These are phyloP conservation scores for Garrulus glandarius DNA, from an alignment of 2,797 vertebrate genomes.

Conservation along the genomic window DNA sequence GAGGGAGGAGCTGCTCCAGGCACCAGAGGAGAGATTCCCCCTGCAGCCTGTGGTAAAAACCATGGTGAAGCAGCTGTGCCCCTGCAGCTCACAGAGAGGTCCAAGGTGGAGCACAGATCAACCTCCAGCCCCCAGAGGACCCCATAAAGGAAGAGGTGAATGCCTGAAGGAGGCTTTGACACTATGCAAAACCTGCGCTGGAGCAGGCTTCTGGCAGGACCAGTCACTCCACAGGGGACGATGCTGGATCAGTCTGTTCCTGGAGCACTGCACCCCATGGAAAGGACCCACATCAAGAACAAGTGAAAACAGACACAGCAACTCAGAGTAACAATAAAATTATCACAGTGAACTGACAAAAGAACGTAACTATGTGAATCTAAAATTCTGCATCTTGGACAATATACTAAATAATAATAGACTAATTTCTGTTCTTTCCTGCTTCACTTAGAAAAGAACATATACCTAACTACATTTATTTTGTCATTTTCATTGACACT, in stretches of 20 bases:
- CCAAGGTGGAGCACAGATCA: rapidly evolving
- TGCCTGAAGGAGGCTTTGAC: background rate
- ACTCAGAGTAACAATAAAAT: background rate
- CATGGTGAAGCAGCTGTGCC: background rate
- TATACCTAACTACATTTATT: background rate
- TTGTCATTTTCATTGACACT: background rate
- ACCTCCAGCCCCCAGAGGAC: rapidly evolving
- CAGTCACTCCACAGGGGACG: background rate
- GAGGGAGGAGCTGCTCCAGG: background rate
- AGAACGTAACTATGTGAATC: background rate
- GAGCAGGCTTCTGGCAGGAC: background rate
- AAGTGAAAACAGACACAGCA: background rate
- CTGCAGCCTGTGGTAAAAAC: background rate
- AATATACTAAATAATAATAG: background rate
- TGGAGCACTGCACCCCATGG: background rate
- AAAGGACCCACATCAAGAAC: background rate
- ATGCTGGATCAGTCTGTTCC: background rate
- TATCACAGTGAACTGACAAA: background rate
- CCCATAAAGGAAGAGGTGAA: background rate
- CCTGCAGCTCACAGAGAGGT: background rate
- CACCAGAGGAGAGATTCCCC: background rate
- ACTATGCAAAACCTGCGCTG: background rate
- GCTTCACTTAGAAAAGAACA: background rate
- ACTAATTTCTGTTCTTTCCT: background rate
- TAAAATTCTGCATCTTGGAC: background rate